Conservation (phyloP, 2,113 vertebrate genomes). For the Cephalopterus ornatus region DNA sequence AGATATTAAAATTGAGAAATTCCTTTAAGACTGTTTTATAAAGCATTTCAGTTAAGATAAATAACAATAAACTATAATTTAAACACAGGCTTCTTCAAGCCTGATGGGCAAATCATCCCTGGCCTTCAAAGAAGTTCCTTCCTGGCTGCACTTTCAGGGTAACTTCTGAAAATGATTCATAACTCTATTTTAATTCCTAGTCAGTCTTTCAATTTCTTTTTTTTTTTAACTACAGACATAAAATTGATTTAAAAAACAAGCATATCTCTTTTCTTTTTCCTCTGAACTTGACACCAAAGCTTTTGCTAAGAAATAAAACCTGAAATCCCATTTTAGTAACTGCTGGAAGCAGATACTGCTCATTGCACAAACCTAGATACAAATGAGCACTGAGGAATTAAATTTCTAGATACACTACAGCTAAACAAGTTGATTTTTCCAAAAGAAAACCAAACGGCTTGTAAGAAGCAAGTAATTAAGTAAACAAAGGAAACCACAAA, state of each 20-base stretch:
- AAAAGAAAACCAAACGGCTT: neutral
- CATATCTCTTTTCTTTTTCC: neutral
- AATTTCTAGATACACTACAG: neutral
- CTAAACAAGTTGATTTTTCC: neutral
- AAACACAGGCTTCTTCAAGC: neutral
- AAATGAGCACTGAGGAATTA: neutral
- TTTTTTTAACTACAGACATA: neutral
- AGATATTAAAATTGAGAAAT: neutral
- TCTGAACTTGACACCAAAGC: neutral
- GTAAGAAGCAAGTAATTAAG: neutral
- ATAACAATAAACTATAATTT: neutral
- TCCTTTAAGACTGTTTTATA: slow-evolving; percentile 12
- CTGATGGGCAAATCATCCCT: neutral
- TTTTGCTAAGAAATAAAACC: neutral
- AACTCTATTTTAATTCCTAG: neutral
- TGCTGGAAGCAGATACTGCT: neutral
- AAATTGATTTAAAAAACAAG: neutral
- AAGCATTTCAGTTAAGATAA: neutral
- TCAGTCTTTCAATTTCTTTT: neutral
- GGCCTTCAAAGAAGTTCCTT: neutral
- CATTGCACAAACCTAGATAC: slow-evolving; percentile 13
- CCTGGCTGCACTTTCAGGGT: neutral
- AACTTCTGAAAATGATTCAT: neutral
- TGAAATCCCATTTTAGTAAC: neutral
- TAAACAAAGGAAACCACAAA: slow-evolving; percentile 21